Evolutionary conservation across 2,797 vertebrate species (phyloP), one percentile per base, ranked within the genome.

Genomic region (Spondyliosoma cantharus): DNA sequence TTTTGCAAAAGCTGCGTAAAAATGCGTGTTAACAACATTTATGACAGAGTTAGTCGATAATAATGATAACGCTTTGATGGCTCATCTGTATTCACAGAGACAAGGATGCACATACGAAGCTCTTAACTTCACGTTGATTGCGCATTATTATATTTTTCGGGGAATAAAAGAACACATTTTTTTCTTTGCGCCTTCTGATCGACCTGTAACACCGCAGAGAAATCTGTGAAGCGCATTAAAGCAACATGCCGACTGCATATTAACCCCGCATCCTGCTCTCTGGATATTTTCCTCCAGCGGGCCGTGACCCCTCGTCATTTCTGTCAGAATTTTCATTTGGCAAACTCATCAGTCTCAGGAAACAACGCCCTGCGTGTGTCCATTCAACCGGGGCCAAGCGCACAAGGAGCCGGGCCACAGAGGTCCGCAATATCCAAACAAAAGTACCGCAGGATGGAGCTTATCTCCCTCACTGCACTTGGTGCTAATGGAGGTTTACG

Each of bases 281-380:
- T 71, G 74, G 62, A 81, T 75, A 67, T 89, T 87, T 91, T 88
- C 86, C 88, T 80, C 56, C 80, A 48, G 53, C 32, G 83, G 90
- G 86, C 89, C 93, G 71, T 89, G 94, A 95, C 92, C 93, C 85
- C 81, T 65, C 53, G 80, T 85, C 89, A 88, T 92, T 92, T 91
- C 48, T 85, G 87, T 90, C 84, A 91, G 70, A 92, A 78, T 77
- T 79, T 87, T 81, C 86, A 93, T 94, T 90, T 87, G 86, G 90
- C 83, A 90, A 92, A 93, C 83, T 91, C 91, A 86, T 93, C 91
- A 93, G 80, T 79, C 61, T 90, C 91, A 94, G 95, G 94, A 95
- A 95, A 93, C 88, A 92, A 93, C 93, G 94, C 93, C 92, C 92
- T 91, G 87, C 59, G 80, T 77, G 80, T 53, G 76, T 75, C 76